phyloP scores from a whole-genome alignment of 2,888 invertebrate species.

The Tromatobia lineatoria region DNA sequence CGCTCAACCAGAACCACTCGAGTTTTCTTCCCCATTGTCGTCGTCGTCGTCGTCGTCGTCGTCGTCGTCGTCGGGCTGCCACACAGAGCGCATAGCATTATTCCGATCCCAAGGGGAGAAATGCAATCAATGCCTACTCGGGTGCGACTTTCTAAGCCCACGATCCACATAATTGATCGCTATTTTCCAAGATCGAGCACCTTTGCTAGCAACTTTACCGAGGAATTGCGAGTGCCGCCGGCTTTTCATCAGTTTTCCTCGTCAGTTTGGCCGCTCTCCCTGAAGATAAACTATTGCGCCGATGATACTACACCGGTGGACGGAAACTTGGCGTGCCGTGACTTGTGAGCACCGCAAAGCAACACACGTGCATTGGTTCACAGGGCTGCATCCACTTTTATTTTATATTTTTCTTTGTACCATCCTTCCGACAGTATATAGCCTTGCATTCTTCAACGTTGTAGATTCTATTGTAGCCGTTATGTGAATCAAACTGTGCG shows the following conservation, averaged over 20 bases:
- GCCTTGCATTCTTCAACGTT: neutral
- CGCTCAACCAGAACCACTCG: neutral
- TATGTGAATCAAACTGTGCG: neutral
- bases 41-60: neutral
- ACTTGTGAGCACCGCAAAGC: neutral
- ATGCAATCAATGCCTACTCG: slow-evolving; percentile 41
- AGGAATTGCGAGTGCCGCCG: neutral
- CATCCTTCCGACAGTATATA: neutral
- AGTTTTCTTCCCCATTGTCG: slow-evolving; percentile 35
- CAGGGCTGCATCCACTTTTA: neutral
- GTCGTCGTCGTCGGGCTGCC: neutral
- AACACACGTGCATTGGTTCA: slow-evolving; percentile 3
- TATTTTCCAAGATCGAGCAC: slow-evolving; percentile 19
- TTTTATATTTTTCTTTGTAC: neutral
- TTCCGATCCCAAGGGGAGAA: slow-evolving; percentile 6
- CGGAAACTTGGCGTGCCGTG: slow-evolving; percentile 16
- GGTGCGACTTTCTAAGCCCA: slow-evolving; percentile 24
- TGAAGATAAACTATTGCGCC: neutral
- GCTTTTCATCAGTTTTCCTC: neutral
- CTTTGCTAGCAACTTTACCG: neutral
- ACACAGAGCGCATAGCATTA: slow-evolving; percentile 21
- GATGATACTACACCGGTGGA: neutral
- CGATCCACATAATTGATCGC: slow-evolving; percentile 41
- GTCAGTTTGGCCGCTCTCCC: neutral
- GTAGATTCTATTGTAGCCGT: neutral